phyloP scores from a whole-genome alignment of 2,113 vertebrate species.

The Erythrolamprus reginae region DNA sequence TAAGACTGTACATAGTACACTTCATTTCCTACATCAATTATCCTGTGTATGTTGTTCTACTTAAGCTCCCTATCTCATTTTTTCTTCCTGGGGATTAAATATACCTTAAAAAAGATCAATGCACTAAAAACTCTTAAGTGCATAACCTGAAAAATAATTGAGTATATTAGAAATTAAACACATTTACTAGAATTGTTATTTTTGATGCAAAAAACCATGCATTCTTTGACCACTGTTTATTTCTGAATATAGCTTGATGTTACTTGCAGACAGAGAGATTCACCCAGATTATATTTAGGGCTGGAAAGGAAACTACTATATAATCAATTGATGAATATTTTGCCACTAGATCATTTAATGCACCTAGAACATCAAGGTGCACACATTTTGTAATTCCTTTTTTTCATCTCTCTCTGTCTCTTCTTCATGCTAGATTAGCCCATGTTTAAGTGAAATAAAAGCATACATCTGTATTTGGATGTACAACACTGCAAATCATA shows the following conservation, averaged over 20 bases:
- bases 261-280: not conserved
- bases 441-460: slow-evolving; percentile 17
- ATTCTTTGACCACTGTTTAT: not conserved
- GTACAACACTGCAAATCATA: not conserved
- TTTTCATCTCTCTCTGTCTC: not conserved
- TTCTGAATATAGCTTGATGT: not conserved
- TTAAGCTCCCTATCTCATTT: not conserved
- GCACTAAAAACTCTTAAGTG: not conserved
- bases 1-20: slow-evolving; percentile 6
- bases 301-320: not conserved
- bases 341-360: slow-evolving; percentile 22
- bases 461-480: slow-evolving; percentile 18
- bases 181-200: not conserved
- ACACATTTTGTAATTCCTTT: not conserved
- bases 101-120: not conserved
- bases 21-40: not conserved
- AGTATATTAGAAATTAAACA: not conserved
- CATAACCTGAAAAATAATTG: not conserved
- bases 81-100: not conserved
- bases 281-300: slow-evolving; percentile 4
- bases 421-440: not conserved
- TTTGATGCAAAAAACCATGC: not conserved
- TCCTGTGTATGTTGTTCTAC: not conserved
- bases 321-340: not conserved
- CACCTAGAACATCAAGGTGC: not conserved